Evolutionary conservation across 2,113 vertebrate genomes (phyloP).

Genomic region (Emydura subglobosa): DNA sequence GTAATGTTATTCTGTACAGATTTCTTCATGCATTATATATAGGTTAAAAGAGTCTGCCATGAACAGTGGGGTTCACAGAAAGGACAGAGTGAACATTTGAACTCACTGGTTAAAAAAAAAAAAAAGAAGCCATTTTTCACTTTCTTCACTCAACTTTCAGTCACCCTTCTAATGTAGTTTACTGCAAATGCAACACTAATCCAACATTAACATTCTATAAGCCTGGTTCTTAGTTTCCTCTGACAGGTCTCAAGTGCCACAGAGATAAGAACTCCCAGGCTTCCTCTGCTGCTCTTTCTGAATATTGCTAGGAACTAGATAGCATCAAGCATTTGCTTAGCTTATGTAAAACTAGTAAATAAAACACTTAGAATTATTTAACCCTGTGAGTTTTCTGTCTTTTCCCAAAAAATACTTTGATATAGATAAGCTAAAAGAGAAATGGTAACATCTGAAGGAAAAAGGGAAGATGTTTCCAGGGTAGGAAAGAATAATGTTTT

Average conservation of each 20-base stretch:
- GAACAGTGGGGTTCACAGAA: slow-evolving; percentile 82
- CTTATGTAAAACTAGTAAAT: slow-evolving; percentile 35
- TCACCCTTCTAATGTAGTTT: slow-evolving; percentile 66
- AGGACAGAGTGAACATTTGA: slow-evolving; percentile 85
- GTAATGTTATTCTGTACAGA: slow-evolving; percentile 73
- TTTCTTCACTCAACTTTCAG: slow-evolving; percentile 67
- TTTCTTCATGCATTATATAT: slow-evolving; percentile 86
- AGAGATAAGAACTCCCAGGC: slow-evolving; percentile 19
- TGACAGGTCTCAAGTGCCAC: slow-evolving; percentile 57
- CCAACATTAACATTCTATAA: slow-evolving; percentile 79
- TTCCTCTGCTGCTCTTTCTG: background rate
- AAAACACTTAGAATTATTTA: background rate
- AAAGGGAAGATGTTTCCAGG: background rate
- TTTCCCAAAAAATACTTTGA: background rate
- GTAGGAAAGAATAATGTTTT: background rate
- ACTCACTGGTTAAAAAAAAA: slow-evolving; percentile 54
- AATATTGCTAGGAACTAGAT: background rate
- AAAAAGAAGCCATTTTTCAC: slow-evolving; percentile 66
- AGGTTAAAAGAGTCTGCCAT: slow-evolving; percentile 81
- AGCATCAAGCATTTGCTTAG: slow-evolving; percentile 24
- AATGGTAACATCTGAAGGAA: background rate
- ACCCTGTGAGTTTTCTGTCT: accelerated
- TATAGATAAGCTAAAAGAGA: background rate
- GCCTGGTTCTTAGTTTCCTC: slow-evolving; percentile 48
- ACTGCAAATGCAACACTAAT: slow-evolving; percentile 71